Percentiles rank a stretch among this genome's conserved stretches.
Conservation (phyloP, 2,888 invertebrate genomes). For the Patella pellucida region DNA sequence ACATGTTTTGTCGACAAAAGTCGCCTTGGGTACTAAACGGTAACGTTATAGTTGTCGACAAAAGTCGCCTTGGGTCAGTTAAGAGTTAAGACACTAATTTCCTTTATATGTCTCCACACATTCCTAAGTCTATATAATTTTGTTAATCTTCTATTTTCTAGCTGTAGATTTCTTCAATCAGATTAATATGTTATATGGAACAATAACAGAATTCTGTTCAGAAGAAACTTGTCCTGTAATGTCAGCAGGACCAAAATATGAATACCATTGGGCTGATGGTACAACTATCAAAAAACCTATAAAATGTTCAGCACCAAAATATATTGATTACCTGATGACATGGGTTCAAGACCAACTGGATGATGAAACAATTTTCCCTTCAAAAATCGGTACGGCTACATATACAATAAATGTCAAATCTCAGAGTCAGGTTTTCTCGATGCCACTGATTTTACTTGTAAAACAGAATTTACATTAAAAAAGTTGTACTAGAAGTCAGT, state of each 20-base stretch:
- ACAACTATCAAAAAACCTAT: slow-evolving; percentile 97
- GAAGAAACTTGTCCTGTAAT: slow-evolving; percentile 97
- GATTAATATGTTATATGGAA: slow-evolving; percentile 99
- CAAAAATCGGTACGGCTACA: slow-evolving; percentile 84
- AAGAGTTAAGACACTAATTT: no score
- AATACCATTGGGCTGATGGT: slow-evolving; percentile 99
- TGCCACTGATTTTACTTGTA: no score
- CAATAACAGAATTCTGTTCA: slow-evolving; percentile 99
- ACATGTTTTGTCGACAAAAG: no score
- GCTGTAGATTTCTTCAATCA: slow-evolving; percentile 99
- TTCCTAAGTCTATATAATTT: no score
- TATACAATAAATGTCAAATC: background rate
- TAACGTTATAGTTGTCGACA: no score
- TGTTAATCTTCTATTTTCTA: slow-evolving; percentile 72
- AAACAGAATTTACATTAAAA: no score
- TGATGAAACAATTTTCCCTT: slow-evolving; percentile 97
- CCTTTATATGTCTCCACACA: no score
- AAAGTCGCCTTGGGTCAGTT: no score
- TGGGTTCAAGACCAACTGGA: slow-evolving; percentile 99
- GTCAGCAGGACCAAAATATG: slow-evolving; percentile 99
- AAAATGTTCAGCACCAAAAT: slow-evolving; percentile 98
- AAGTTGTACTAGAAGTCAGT: no score
- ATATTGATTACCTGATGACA: slow-evolving; percentile 99
- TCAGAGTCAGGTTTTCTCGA: no score
- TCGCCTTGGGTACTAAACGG: no score